These are phyloP conservation scores for Crenichthys baileyi DNA, from an alignment of 2,797 vertebrate genomes.

Conservation along the genomic window DNA sequence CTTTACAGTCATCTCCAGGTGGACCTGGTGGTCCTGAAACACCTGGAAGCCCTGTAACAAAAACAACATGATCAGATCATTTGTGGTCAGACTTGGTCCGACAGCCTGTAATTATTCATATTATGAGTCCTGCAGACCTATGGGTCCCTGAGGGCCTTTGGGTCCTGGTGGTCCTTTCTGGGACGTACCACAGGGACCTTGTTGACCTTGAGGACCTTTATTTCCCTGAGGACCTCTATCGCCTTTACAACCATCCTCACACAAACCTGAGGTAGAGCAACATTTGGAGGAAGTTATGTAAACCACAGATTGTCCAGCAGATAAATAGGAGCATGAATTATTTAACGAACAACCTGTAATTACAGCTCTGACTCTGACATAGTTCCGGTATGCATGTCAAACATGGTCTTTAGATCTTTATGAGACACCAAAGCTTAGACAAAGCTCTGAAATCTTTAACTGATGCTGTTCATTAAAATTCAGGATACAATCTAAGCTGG, in stretches of 20 bases:
- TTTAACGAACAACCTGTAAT: background rate
- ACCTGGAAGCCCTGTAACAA: constrained; percentile 69
- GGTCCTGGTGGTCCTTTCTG: constrained; percentile 63
- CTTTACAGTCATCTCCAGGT: constrained; percentile 64
- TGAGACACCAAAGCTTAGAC: no score
- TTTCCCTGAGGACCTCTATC: constrained; percentile 59
- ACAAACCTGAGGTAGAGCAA: constrained; percentile 58
- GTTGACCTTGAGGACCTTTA: constrained; percentile 59
- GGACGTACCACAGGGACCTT: constrained; percentile 59
- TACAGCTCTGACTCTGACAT: background rate
- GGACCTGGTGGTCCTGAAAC: constrained; percentile 59
- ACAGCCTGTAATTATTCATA: background rate
- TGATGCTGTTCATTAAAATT: no score
- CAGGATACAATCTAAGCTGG: no score
- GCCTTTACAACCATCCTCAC: constrained; percentile 56
- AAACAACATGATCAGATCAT: background rate
- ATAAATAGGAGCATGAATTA: background rate
- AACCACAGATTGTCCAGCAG: background rate
- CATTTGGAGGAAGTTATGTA: background rate
- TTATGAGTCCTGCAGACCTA: constrained; percentile 57
- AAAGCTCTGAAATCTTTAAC: no score
- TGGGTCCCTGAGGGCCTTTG: constrained; percentile 61
- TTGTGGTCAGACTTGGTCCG: background rate
- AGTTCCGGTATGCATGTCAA: no score
- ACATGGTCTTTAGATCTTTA: no score